phyloP scores from a whole-genome alignment of 2,797 vertebrate genomes.

The Coregonus sp. region DNA sequence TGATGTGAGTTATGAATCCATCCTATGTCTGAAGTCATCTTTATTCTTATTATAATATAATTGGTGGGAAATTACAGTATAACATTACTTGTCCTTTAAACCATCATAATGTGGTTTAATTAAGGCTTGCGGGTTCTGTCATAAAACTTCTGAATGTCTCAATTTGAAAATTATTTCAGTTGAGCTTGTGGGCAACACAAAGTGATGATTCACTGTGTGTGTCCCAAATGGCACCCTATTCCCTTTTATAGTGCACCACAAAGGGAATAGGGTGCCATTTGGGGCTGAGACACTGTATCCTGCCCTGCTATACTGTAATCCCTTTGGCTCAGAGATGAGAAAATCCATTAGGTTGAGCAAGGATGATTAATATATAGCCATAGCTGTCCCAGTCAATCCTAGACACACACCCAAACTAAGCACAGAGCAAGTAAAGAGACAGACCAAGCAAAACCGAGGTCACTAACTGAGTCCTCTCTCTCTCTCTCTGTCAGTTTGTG shows the following conservation, averaged over 20 bases:
- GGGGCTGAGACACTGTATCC: no score
- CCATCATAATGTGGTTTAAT: background rate
- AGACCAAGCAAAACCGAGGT: background rate
- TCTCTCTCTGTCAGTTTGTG: background rate
- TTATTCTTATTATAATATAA: background rate
- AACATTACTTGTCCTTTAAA: background rate
- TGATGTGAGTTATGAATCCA: slow-evolving; percentile 11
- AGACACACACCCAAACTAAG: background rate
- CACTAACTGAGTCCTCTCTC: background rate
- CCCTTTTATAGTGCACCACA: background rate
- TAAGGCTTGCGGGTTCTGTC: background rate
- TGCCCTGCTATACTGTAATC: background rate
- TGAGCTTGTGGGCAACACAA: background rate
- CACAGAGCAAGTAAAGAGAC: background rate
- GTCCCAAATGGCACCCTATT: no score
- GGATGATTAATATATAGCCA: slow-evolving; percentile 13
- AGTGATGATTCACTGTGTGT: slow-evolving; percentile 3
- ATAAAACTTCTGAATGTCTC: background rate
- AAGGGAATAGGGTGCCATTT: slow-evolving; percentile 8
- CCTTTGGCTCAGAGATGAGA: slow-evolving; percentile 19
- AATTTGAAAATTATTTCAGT: background rate
- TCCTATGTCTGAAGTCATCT: background rate
- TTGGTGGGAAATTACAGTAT: background rate
- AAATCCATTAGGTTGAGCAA: no score
- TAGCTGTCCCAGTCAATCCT: slow-evolving; percentile 3